Conservation (phyloP, 2,888 invertebrate genomes). For the Tiphia femorata region DNA sequence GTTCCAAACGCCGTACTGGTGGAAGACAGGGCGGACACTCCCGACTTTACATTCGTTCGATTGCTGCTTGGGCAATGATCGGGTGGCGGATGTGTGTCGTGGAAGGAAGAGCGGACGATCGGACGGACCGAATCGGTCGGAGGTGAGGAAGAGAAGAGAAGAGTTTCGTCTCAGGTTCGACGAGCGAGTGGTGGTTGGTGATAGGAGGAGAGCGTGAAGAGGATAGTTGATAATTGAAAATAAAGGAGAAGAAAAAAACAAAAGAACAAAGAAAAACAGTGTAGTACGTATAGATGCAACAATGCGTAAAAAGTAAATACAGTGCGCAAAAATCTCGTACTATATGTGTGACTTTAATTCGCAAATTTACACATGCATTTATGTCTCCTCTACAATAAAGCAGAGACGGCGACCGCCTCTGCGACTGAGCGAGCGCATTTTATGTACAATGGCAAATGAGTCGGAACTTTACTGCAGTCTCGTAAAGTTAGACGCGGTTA, state of each 20-base stretch:
- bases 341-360: constrained; percentile 5
- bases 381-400: constrained; percentile 20
- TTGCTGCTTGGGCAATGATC: constrained; percentile 73
- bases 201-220: neutral
- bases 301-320: constrained; percentile 40
- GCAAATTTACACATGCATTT: constrained; percentile 31
- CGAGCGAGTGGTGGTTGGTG: no score
- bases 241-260: constrained; percentile 59
- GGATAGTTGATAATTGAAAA: constrained; percentile 3
- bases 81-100: constrained; percentile 50
- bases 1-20: constrained; percentile 91
- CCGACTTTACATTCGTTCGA: constrained; percentile 90
- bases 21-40: constrained; percentile 88
- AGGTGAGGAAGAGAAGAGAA: no score
- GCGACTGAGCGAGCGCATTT: no score
- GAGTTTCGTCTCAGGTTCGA: no score
- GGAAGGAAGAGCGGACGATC: constrained; percentile 27
- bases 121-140: no score
- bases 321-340: constrained; percentile 15
- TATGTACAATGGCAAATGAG: no score
- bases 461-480: no score
- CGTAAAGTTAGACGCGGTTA: no score
- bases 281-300: constrained; percentile 65
- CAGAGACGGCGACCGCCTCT: no score
- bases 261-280: constrained; percentile 65